Evolutionary conservation across 53 echinoderm and acorn worm genomes (phyloP).

Genomic region (Holothuria scabra): DNA sequence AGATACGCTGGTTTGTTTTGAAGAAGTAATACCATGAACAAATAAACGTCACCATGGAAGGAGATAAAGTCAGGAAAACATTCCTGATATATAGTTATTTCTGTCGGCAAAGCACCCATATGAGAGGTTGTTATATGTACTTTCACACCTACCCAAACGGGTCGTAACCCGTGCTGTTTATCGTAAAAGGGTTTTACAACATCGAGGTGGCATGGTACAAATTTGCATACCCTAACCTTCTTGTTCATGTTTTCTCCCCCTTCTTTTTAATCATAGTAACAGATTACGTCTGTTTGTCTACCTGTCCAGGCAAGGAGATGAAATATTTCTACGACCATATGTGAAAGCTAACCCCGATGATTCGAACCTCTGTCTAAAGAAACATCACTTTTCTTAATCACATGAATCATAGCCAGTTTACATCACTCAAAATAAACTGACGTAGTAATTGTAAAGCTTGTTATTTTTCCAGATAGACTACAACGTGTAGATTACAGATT

Average conservation of each 20-base stretch:
- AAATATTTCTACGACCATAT: constrained; percentile 40
- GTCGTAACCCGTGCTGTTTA: constrained; percentile 42
- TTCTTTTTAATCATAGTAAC: constrained; percentile 19
- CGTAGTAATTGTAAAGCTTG: constrained; percentile 13
- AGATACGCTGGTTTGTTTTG: constrained; percentile 48
- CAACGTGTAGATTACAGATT: neutral
- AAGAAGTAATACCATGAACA: constrained; percentile 42
- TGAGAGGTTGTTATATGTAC: constrained; percentile 30
- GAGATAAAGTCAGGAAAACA: constrained; percentile 38
- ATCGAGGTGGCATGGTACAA: constrained; percentile 19
- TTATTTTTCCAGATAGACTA: constrained; percentile 14
- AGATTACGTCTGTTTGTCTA: neutral
- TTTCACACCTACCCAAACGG: constrained; percentile 32
- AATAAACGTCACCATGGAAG: constrained; percentile 29
- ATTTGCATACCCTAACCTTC: constrained; percentile 1
- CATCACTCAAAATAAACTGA: constrained; percentile 47
- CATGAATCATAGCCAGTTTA: constrained; percentile 39
- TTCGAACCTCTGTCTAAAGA: neutral
- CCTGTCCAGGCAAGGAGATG: constrained; percentile 27
- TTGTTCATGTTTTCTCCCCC: neutral
- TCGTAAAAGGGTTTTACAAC: constrained; percentile 48
- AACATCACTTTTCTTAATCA: constrained; percentile 8
- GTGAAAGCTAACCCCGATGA: constrained; percentile 8
- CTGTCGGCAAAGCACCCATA: constrained; percentile 15
- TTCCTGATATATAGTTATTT: constrained; percentile 15